A percentile compares a stretch with the other conserved stretches of the same genome.
Conservation (phyloP, 1,140 invertebrate genomes). For the Acromyrmex charruanus region DNA sequence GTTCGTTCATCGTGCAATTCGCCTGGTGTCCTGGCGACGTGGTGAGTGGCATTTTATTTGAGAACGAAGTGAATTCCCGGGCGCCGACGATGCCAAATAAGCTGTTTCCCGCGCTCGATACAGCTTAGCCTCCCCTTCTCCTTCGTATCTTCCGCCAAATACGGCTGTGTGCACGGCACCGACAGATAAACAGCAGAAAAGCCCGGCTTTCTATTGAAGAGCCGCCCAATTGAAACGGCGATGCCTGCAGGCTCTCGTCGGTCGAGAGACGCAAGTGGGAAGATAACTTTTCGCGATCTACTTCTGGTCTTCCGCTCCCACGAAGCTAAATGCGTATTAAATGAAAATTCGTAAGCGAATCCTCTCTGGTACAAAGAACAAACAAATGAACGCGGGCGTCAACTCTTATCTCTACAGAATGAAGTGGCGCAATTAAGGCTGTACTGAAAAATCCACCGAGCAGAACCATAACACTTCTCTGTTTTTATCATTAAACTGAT, state of each 20-base stretch:
- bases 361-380: conserved; percentile 43
- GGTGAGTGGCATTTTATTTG: conserved; percentile 62
- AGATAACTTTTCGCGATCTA: conserved; percentile 71
- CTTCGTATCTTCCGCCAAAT: conserved; percentile 47
- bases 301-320: conserved; percentile 50
- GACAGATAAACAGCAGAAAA: conserved; percentile 73
- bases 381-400: conserved; percentile 17
- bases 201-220: conserved; percentile 64
- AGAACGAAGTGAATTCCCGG: conserved; percentile 49
- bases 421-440: conserved; percentile 38
- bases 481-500: neutral
- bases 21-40: conserved; percentile 5
- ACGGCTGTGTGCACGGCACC: conserved; percentile 41
- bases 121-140: conserved; percentile 31
- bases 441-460: neutral
- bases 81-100: conserved; percentile 61
- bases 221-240: conserved; percentile 65
- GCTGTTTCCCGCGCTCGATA: conserved; percentile 58
- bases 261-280: conserved; percentile 54
- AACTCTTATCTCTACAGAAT: conserved; percentile 2
- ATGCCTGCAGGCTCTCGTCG: conserved; percentile 4
- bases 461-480: neutral
- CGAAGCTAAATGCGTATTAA: conserved; percentile 65
- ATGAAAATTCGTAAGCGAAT: conserved; percentile 59
- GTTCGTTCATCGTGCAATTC: conserved; percentile 15